Percentiles rank a stretch among this genome's conserved stretches.
Conservation (phyloP, 2,888 invertebrate genomes). For the Microctonus brassicae region DNA sequence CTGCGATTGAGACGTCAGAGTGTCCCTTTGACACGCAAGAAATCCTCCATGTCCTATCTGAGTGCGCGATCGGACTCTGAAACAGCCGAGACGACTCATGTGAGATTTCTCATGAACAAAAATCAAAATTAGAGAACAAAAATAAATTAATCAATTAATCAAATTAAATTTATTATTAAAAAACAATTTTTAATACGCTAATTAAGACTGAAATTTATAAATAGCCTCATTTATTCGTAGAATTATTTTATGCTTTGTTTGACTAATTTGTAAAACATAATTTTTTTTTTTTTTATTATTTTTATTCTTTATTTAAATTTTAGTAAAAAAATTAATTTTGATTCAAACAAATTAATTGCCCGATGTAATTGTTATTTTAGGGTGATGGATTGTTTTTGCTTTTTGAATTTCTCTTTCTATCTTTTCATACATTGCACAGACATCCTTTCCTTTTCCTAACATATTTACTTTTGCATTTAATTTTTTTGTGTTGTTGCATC, state of each 20-base stretch:
- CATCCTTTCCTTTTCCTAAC: background rate
- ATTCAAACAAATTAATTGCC: too few species aligned
- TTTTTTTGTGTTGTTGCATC: background rate
- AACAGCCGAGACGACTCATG: constrained; percentile 66
- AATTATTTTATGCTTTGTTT: background rate
- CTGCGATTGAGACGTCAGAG: constrained; percentile 66
- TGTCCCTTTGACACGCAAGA: constrained; percentile 67
- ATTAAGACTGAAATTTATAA: background rate
- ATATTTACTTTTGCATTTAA: background rate
- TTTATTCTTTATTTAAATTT: too few species aligned
- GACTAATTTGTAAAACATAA: background rate
- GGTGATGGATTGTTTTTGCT: background rate
- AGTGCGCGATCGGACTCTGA: constrained; percentile 68
- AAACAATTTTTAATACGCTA: background rate
- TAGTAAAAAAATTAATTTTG: background rate
- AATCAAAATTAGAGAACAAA: background rate
- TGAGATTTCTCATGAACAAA: constrained; percentile 57
- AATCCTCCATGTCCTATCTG: constrained; percentile 68
- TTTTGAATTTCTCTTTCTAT: background rate
- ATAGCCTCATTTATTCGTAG: background rate
- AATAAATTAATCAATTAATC: background rate
- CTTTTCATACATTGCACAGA: background rate
- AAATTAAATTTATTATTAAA: too few species aligned
- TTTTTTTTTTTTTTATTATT: background rate
- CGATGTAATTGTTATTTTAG: background rate